Evolutionary conservation across 1,140 invertebrate genomes (phyloP).

Genomic region (Ceratoteleas bidentatus): DNA sequence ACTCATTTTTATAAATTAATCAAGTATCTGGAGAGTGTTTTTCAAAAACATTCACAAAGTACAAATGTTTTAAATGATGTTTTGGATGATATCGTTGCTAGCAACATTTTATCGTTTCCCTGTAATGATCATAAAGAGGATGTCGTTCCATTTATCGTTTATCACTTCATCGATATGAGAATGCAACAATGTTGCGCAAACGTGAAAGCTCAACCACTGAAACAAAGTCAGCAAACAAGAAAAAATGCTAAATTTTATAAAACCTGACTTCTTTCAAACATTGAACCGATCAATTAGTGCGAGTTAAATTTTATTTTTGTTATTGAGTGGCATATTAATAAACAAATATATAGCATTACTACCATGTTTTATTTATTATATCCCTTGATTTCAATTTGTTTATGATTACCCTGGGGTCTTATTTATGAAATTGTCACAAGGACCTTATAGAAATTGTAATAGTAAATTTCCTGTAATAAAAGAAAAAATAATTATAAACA

Average conservation of each 20-base stretch:
- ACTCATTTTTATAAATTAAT: slow-evolving; percentile 18
- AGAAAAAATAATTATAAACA: too few relatives aligned
- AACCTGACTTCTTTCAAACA: too few relatives aligned
- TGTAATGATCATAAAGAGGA: not conserved
- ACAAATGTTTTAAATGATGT: not conserved
- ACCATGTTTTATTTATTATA: too few relatives aligned
- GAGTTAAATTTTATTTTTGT: too few relatives aligned
- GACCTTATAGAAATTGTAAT: too few relatives aligned
- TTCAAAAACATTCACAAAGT: not conserved
- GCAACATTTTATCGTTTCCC: slow-evolving; percentile 8
- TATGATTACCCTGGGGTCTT: too few relatives aligned
- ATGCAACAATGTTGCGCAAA: slow-evolving; percentile 7
- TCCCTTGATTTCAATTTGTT: too few relatives aligned
- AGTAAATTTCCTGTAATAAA: too few relatives aligned
- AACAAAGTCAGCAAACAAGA: not conserved
- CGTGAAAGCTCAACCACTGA: not conserved
- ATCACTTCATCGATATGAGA: not conserved
- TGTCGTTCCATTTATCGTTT: slow-evolving; percentile 1
- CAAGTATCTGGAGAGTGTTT: slow-evolving; percentile 3
- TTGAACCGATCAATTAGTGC: too few relatives aligned
- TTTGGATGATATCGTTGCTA: slow-evolving; percentile 1
- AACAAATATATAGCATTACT: too few relatives aligned
- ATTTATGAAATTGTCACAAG: too few relatives aligned
- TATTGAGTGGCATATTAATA: too few relatives aligned
- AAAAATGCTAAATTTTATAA: slow-evolving; percentile 8